phyloP scores from a whole-genome alignment of 2,888 invertebrate genomes.

The Theodoxus fluviatilis region DNA sequence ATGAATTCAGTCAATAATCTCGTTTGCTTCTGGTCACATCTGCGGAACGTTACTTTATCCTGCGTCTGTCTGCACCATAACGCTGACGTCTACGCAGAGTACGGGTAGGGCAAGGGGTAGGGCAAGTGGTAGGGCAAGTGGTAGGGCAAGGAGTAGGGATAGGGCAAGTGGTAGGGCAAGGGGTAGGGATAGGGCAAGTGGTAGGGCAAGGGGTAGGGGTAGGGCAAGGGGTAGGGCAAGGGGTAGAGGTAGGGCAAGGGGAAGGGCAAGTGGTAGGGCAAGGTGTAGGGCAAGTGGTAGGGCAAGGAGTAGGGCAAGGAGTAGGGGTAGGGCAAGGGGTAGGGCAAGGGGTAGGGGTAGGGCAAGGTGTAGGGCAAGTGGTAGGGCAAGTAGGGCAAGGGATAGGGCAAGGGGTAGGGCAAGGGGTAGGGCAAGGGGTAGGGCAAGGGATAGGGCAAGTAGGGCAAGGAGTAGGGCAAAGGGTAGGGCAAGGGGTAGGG shows the following conservation, averaged over 20 bases:
- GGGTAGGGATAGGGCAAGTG: neutral
- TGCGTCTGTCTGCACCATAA: too few relatives aligned
- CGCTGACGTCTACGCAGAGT: neutral
- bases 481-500: too few relatives aligned
- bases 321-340: too few relatives aligned
- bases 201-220: neutral
- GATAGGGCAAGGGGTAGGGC: slow-evolving; percentile 1
- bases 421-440: neutral
- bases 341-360: neutral
- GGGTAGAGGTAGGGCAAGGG: neutral
- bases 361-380: neutral
- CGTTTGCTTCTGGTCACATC: too few relatives aligned
- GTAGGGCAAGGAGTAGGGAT: neutral
- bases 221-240: neutral
- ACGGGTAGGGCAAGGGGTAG: neutral
- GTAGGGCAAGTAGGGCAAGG: neutral
- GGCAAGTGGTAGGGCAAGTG: neutral
- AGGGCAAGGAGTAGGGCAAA: slow-evolving; percentile 10
- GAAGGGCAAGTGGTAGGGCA: neutral
- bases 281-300: neutral
- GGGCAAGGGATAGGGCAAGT: neutral
- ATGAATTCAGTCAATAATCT: neutral
- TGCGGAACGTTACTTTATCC: too few relatives aligned
- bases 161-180: neutral
- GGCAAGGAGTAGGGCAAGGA: neutral